These are phyloP conservation scores for Tipula confusa DNA, from an alignment of 2,888 invertebrate genomes.

Conservation along the genomic window DNA sequence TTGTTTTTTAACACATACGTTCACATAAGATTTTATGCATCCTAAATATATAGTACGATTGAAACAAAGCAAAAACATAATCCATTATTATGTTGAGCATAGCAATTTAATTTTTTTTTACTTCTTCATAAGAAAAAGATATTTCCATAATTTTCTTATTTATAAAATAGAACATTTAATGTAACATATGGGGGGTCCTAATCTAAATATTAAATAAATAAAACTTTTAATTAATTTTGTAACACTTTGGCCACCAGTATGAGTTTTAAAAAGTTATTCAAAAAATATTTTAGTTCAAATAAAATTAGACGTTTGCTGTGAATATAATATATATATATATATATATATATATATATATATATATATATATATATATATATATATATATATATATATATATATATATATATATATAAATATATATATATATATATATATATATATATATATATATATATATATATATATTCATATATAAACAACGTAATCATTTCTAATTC, in stretches of 20 bases:
- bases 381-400: no score
- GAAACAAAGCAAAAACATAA: background rate
- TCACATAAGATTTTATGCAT: background rate
- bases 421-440: no score
- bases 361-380: no score
- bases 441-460: no score
- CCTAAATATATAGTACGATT: background rate
- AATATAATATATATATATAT: no score
- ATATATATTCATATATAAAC: no score
- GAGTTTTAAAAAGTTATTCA: no score
- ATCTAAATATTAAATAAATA: background rate
- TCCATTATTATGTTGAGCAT: background rate
- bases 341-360: no score
- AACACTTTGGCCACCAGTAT: background rate
- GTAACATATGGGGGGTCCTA: background rate
- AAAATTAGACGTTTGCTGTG: no score
- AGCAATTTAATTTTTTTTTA: background rate
- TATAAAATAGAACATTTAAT: background rate
- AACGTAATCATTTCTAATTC: no score
- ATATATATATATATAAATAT: no score
- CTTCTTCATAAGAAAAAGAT: background rate
- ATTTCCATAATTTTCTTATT: conserved; percentile 3
- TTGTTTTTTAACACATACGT: background rate
- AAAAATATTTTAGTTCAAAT: no score
- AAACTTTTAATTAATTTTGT: background rate